Evolutionary conservation across 1,140 invertebrate genomes (phyloP).

Genomic region (Drosophila lowei): DNA sequence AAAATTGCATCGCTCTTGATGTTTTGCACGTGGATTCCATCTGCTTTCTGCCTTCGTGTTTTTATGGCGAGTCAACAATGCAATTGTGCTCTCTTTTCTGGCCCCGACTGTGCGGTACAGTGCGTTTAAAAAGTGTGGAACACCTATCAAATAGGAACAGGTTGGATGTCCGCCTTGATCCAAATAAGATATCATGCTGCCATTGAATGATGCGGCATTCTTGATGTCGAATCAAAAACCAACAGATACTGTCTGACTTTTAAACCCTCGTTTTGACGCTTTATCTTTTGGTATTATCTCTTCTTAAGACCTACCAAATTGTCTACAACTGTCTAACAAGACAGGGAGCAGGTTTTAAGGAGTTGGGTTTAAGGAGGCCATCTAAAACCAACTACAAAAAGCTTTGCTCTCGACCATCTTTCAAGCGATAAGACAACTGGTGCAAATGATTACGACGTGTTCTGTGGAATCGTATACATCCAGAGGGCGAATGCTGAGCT

Average conservation of each 20-base stretch:
- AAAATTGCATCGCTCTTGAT: slow-evolving; percentile 77
- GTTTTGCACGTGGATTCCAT: slow-evolving; percentile 72
- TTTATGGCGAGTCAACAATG: slow-evolving; percentile 74
- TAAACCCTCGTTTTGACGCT: slow-evolving; percentile 21
- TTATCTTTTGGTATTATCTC: slow-evolving; percentile 42
- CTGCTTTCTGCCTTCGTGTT: slow-evolving; percentile 46
- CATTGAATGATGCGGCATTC: too few species aligned
- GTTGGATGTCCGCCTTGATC: too few species aligned
- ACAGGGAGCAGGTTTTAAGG: slow-evolving; percentile 1
- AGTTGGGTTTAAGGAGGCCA: slow-evolving; percentile 3
- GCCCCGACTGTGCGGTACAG: slow-evolving; percentile 17
- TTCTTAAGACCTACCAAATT: slow-evolving; percentile 34
- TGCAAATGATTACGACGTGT: slow-evolving; percentile 78
- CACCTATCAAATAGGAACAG: too few species aligned
- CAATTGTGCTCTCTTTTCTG: slow-evolving; percentile 25
- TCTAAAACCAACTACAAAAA: slow-evolving; percentile 50
- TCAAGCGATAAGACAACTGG: slow-evolving; percentile 76
- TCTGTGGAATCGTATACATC: slow-evolving; percentile 39
- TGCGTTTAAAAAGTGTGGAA: slow-evolving; percentile 2
- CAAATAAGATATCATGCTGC: too few species aligned
- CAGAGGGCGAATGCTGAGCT: not conserved
- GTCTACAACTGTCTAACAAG: slow-evolving; percentile 36
- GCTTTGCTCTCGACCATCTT: slow-evolving; percentile 56
- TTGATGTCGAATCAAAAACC: too few species aligned
- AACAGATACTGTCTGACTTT: slow-evolving; percentile 37